Percentiles rank a stretch among this genome's conserved stretches.
Conservation (phyloP, 2,113 vertebrate genomes). For the Pseudorasbora parva region DNA sequence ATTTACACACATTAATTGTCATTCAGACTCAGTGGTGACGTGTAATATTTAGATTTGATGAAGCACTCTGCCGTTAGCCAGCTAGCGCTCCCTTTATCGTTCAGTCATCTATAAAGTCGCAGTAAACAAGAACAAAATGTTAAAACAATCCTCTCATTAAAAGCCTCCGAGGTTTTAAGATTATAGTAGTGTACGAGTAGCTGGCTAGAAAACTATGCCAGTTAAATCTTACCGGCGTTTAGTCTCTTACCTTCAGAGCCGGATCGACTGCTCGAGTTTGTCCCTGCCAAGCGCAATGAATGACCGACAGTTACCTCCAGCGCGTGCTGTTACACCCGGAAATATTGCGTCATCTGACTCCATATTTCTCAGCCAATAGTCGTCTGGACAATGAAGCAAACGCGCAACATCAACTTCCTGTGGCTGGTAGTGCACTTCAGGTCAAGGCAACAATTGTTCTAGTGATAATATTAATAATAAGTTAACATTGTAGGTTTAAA, state of each 20-base stretch:
- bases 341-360: conserved; percentile 80
- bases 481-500: too few species aligned
- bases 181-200: background rate
- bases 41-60: background rate
- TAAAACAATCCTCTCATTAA: background rate
- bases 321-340: conserved; percentile 65
- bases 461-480: background rate
- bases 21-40: background rate
- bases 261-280: background rate
- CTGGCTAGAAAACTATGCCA: conserved; percentile 44
- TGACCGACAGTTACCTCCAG: conserved; percentile 78
- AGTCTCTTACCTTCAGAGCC: conserved; percentile 63
- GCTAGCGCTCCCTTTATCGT: conserved; percentile 1
- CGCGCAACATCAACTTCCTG: background rate
- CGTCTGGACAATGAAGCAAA: background rate
- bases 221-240: conserved; percentile 34
- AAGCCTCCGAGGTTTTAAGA: background rate
- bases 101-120: background rate
- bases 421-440: background rate
- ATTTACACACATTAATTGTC: background rate
- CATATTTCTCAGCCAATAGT: conserved; percentile 77
- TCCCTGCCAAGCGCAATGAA: conserved; percentile 59
- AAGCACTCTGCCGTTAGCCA: background rate
- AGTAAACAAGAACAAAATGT: background rate
- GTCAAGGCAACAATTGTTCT: background rate